Evolutionary conservation across 2,797 vertebrate genomes (phyloP).

Genomic region (Ispidina picta): DNA sequence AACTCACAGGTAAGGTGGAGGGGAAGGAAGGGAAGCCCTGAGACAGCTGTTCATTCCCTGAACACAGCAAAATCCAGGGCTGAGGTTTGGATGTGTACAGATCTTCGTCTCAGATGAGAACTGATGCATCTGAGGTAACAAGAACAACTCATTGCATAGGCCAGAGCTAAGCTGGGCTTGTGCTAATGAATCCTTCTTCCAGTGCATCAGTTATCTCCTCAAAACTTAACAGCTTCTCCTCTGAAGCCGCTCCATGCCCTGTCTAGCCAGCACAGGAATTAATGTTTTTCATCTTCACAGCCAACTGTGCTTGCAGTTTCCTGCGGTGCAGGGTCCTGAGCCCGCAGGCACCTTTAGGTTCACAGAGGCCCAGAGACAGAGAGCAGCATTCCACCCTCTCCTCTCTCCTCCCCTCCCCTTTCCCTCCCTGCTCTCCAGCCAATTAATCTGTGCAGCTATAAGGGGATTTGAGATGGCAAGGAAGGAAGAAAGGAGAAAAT

Average conservation of each 20-base stretch:
- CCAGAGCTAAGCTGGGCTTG: not conserved
- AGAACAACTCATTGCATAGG: not conserved
- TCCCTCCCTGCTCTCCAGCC: not conserved
- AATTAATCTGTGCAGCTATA: not conserved
- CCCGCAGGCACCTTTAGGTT: not conserved
- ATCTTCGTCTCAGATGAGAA: not conserved
- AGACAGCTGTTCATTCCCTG: not conserved
- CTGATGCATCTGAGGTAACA: not conserved
- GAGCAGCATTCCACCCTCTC: not conserved
- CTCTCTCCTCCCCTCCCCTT: not conserved
- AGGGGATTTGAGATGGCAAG: not conserved
- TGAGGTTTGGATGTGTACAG: not conserved
- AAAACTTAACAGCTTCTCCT: not conserved
- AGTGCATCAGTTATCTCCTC: not conserved
- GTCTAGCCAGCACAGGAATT: not conserved
- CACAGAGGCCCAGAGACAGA: not conserved
- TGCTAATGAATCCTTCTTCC: not conserved
- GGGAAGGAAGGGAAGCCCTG: not conserved
- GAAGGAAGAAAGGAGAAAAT: not conserved
- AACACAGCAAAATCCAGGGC: not conserved
- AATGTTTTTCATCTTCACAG: not conserved
- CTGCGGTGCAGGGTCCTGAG: not conserved
- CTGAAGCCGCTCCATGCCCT: not conserved
- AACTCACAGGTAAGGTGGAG: not conserved
- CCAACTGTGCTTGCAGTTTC: not conserved